Evolutionary conservation across 2,113 vertebrate genomes (phyloP).

Genomic region (Carassius carassius): DNA sequence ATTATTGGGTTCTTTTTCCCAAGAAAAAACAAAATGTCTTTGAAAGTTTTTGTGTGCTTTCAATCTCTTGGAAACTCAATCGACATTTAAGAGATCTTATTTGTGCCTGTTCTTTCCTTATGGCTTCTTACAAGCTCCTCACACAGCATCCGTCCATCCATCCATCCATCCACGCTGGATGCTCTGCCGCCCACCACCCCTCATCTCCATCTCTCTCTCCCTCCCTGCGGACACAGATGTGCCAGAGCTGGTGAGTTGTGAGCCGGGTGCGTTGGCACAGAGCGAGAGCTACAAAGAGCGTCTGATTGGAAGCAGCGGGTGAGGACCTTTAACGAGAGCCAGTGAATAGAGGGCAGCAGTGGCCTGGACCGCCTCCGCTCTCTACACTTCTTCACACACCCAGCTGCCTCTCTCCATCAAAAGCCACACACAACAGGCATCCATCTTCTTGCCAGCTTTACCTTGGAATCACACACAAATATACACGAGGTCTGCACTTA

Average conservation of each 20-base stretch:
- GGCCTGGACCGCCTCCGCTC: slow-evolving; percentile 50
- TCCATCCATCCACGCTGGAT: slow-evolving; percentile 35
- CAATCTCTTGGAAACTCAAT: neutral
- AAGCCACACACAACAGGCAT: slow-evolving; percentile 58
- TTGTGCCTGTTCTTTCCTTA: slow-evolving; percentile 11
- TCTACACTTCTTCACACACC: slow-evolving; percentile 55
- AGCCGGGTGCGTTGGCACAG: slow-evolving; percentile 59
- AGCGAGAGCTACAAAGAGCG: slow-evolving; percentile 70
- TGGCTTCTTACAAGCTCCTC: slow-evolving; percentile 43
- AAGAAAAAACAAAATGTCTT: neutral
- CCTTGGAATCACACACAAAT: slow-evolving; percentile 42
- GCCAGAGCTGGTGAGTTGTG: slow-evolving; percentile 54
- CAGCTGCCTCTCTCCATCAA: slow-evolving; percentile 58
- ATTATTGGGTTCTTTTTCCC: neutral
- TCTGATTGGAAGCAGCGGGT: slow-evolving; percentile 80
- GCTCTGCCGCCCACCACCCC: slow-evolving; percentile 34
- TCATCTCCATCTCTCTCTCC: slow-evolving; percentile 55
- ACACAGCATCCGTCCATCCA: slow-evolving; percentile 5
- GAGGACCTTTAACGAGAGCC: slow-evolving; percentile 68
- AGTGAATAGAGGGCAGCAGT: slow-evolving; percentile 64
- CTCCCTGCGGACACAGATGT: slow-evolving; percentile 50
- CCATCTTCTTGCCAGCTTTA: slow-evolving; percentile 49
- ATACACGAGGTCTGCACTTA: slow-evolving; percentile 38
- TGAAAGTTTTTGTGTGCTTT: neutral
- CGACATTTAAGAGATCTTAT: neutral